Conservation (phyloP, 2,113 vertebrate species). For the Platichthys flesus region DNA sequence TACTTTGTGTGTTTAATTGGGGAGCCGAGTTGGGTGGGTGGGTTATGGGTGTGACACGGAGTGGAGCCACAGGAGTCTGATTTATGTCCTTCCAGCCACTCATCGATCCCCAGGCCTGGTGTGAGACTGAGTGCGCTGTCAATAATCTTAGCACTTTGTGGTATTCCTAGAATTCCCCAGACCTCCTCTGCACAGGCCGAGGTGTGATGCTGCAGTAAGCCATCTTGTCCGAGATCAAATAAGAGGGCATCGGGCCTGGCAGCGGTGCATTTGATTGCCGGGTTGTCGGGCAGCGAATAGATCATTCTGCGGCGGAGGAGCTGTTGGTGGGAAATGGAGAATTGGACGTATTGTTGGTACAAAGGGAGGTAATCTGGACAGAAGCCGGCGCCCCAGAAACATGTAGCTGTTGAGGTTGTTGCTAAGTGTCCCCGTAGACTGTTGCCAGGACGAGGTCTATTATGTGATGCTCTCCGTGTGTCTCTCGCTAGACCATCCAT, state of each 20-base stretch:
- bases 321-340: slow-evolving; percentile 36
- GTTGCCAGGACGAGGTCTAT: slow-evolving; percentile 81
- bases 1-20: slow-evolving; percentile 57
- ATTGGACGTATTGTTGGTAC: slow-evolving; percentile 38
- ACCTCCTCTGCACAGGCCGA: slow-evolving; percentile 51
- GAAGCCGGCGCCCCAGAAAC: slow-evolving; percentile 53
- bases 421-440: slow-evolving; percentile 82
- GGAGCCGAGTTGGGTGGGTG: slow-evolving; percentile 63
- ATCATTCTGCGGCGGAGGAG: slow-evolving; percentile 40
- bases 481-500: slow-evolving; percentile 81
- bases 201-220: slow-evolving; percentile 71
- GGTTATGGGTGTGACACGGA: slow-evolving; percentile 65
- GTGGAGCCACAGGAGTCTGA: slow-evolving; percentile 70
- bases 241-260: slow-evolving; percentile 41
- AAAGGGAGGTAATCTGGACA: slow-evolving; percentile 61
- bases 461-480: slow-evolving; percentile 81
- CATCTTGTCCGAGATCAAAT: slow-evolving; percentile 71
- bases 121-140: slow-evolving; percentile 80
- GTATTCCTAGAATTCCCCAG: slow-evolving; percentile 77
- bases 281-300: slow-evolving; percentile 30
- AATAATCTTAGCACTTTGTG: slow-evolving; percentile 80
- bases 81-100: slow-evolving; percentile 77
- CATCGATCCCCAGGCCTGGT: slow-evolving; percentile 70
- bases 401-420: slow-evolving; percentile 74
- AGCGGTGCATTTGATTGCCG: slow-evolving; percentile 37